These are phyloP conservation scores for Eucera pruinosa DNA, from an alignment of 2,888 invertebrate genomes.

Conservation along the genomic window DNA sequence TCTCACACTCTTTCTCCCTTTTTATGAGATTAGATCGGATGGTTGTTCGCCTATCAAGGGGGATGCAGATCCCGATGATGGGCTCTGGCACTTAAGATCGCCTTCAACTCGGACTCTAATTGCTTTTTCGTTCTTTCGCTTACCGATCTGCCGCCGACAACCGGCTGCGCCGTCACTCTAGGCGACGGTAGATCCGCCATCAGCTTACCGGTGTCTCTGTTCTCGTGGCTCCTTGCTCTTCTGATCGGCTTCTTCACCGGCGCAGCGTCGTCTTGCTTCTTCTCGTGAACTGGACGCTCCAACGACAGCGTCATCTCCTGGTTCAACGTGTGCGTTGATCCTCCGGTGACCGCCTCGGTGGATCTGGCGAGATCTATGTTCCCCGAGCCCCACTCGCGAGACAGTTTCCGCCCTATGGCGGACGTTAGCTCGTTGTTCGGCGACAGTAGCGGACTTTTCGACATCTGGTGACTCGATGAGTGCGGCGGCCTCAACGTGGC, in stretches of 20 bases:
- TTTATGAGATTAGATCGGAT: conserved; percentile 1
- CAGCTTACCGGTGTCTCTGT: conserved; percentile 75
- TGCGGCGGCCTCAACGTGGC: conserved; percentile 79
- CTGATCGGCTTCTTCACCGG: conserved; percentile 79
- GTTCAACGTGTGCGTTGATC: conserved; percentile 73
- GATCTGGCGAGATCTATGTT: conserved; percentile 79
- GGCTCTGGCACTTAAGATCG: conserved; percentile 82
- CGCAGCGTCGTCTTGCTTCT: conserved; percentile 67
- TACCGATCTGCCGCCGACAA: conserved; percentile 81
- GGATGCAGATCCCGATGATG: conserved; percentile 83
- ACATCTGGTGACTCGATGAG: conserved; percentile 65
- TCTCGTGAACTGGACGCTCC: conserved; percentile 66
- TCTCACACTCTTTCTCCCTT: too few species aligned
- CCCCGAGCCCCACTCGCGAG: conserved; percentile 82
- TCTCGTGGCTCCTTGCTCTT: conserved; percentile 82
- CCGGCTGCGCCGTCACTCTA: conserved; percentile 78
- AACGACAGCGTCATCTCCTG: conserved; percentile 74
- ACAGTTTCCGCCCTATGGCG: conserved; percentile 81
- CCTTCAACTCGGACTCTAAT: conserved; percentile 82
- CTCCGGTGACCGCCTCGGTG: conserved; percentile 78
- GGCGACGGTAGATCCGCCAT: conserved; percentile 77
- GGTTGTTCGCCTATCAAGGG: conserved; percentile 78
- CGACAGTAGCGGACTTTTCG: conserved; percentile 79
- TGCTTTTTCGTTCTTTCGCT: conserved; percentile 83
- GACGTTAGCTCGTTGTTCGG: conserved; percentile 81